A percentile compares a stretch with the other conserved stretches of the same genome.
Conservation (phyloP, 2,797 vertebrate species). For the Podarcis siculus region DNA sequence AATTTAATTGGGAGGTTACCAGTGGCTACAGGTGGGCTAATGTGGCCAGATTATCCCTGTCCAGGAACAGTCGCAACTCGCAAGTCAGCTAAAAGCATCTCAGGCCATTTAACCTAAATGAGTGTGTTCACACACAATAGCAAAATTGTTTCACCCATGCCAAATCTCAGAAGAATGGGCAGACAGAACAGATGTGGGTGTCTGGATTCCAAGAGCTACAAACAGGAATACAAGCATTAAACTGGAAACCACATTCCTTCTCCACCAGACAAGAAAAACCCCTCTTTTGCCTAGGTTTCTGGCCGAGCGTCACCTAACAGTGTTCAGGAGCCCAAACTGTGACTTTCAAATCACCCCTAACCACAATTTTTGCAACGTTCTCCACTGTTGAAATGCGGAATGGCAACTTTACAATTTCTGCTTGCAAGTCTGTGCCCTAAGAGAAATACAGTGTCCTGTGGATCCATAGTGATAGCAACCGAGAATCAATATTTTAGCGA, state of each 20-base stretch:
- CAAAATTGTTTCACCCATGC: neutral
- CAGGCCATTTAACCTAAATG: neutral
- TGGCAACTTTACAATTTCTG: constrained; percentile 6
- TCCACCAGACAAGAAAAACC: no score
- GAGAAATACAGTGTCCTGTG: neutral
- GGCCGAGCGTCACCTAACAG: neutral
- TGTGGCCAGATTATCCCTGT: no score
- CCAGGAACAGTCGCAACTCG: no score
- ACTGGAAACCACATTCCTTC: neutral
- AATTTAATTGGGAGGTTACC: no score
- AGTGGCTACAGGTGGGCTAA: no score
- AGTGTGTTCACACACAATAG: neutral
- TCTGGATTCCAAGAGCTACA: neutral
- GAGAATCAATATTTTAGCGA: constrained; percentile 42
- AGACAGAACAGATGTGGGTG: neutral
- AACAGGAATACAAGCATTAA: neutral
- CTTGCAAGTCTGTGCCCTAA: constrained; percentile 13
- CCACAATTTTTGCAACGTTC: neutral
- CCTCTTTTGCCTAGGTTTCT: neutral
- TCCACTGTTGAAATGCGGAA: neutral
- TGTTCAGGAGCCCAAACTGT: neutral
- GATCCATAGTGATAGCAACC: neutral
- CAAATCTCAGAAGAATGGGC: neutral
- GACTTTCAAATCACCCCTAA: neutral
- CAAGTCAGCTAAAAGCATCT: no score